Conservation (phyloP, 1,140 invertebrate genomes). For the Zaprionus taronus region DNA sequence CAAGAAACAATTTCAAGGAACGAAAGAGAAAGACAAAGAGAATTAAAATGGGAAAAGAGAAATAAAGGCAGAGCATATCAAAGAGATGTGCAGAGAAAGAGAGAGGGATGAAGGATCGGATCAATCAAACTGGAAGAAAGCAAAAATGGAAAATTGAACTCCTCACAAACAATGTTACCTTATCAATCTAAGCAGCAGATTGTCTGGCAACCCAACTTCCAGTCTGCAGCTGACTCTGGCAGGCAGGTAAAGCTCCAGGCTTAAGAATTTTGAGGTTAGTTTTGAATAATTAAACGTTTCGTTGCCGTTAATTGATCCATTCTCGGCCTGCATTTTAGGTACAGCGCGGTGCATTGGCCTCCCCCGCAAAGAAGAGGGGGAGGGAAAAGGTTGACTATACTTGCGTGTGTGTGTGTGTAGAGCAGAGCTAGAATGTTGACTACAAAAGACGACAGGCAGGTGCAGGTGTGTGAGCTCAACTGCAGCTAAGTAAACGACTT, state of each 20-base stretch:
- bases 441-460: conserved; percentile 19
- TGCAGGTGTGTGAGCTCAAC: conserved; percentile 44
- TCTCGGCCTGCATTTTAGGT: conserved; percentile 3
- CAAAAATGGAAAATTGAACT: too few relatives aligned
- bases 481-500: conserved; percentile 55
- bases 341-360: conserved; percentile 43
- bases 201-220: too few relatives aligned
- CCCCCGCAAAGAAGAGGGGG: neutral
- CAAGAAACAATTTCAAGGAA: neutral
- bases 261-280: neutral
- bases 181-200: too few relatives aligned
- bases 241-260: too few relatives aligned
- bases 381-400: neutral
- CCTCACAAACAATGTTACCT: too few relatives aligned
- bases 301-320: conserved; percentile 2
- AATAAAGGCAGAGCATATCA: neutral
- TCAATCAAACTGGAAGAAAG: neutral
- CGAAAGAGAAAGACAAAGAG: neutral
- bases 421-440: conserved; percentile 21
- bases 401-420: conserved; percentile 18
- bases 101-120: neutral
- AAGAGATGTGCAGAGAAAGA: neutral
- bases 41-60: neutral
- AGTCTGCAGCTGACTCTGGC: too few relatives aligned
- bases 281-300: neutral